phyloP scores from a whole-genome alignment of 2,797 vertebrate species.

The Astyanax mexicanus region DNA sequence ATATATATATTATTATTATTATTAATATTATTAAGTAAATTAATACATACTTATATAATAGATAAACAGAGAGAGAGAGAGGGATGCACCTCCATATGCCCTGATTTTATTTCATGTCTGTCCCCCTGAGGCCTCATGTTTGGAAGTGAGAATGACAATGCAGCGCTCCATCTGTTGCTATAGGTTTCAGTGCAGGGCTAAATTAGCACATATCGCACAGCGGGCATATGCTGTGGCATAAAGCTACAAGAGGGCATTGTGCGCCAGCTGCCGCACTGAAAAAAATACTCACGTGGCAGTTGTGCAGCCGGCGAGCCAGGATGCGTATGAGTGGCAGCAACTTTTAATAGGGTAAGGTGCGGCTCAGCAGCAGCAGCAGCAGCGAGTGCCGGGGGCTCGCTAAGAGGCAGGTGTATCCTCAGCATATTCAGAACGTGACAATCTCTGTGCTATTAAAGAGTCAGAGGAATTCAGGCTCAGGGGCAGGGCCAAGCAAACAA shows the following conservation, averaged over 20 bases:
- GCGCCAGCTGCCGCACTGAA: slow-evolving; percentile 96
- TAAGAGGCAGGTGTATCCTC: slow-evolving; percentile 58
- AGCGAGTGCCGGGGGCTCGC: slow-evolving; percentile 60
- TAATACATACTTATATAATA: no score
- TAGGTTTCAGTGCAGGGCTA: slow-evolving; percentile 86
- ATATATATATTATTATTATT: no score
- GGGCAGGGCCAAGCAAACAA: not conserved
- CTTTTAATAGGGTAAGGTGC: slow-evolving; percentile 67
- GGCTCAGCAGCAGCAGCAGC: no score
- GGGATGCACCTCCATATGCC: slow-evolving; percentile 92
- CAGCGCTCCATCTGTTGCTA: slow-evolving; percentile 94
- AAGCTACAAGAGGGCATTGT: slow-evolving; percentile 95
- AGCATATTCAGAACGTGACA: slow-evolving; percentile 64
- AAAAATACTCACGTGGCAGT: slow-evolving; percentile 94
- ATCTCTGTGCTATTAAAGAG: slow-evolving; percentile 58
- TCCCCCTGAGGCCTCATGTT: slow-evolving; percentile 88
- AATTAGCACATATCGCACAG: slow-evolving; percentile 94
- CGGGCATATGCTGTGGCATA: slow-evolving; percentile 97
- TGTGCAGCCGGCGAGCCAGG: slow-evolving; percentile 90
- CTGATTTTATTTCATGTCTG: slow-evolving; percentile 96
- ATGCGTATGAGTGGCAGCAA: slow-evolving; percentile 80
- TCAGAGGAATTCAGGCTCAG: slow-evolving; percentile 59
- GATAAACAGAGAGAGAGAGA: slow-evolving; percentile 82
- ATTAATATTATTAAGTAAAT: no score
- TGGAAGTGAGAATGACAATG: slow-evolving; percentile 95